Percentiles rank a stretch among this genome's conserved stretches.
Conservation (phyloP, 2,113 vertebrate genomes). For the Podiceps cristatus region DNA sequence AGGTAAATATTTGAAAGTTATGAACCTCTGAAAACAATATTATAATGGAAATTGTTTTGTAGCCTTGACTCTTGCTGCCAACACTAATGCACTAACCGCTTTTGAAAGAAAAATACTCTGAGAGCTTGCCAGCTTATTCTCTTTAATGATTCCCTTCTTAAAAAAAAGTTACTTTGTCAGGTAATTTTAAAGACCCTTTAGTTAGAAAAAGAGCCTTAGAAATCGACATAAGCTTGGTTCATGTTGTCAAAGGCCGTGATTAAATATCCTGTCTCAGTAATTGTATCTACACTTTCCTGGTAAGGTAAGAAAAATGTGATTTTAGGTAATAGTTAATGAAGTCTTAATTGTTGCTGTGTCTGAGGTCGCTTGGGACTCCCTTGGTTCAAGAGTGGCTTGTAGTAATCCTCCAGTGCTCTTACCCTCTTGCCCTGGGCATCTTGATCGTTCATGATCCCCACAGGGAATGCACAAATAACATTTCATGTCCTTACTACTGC, state of each 20-base stretch:
- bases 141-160: background rate
- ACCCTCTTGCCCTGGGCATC: background rate
- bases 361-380: background rate
- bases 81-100: background rate
- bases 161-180: background rate
- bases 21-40: background rate
- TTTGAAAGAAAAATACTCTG: background rate
- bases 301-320: background rate
- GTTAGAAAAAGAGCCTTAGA: background rate
- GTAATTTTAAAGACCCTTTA: background rate
- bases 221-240: background rate
- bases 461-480: accelerated
- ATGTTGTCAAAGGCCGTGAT: background rate
- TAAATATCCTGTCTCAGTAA: background rate
- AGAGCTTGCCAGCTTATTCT: background rate
- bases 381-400: background rate
- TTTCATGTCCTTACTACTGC: background rate
- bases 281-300: background rate
- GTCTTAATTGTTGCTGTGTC: background rate
- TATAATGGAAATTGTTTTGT: background rate
- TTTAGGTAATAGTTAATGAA: background rate
- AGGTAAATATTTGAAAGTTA: background rate
- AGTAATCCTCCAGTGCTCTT: background rate
- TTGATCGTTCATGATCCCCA: background rate
- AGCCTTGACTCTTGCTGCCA: background rate